Evolutionary conservation across 2,113 vertebrate species (phyloP).

Genomic region (Pangasianodon hypophthalmus): DNA sequence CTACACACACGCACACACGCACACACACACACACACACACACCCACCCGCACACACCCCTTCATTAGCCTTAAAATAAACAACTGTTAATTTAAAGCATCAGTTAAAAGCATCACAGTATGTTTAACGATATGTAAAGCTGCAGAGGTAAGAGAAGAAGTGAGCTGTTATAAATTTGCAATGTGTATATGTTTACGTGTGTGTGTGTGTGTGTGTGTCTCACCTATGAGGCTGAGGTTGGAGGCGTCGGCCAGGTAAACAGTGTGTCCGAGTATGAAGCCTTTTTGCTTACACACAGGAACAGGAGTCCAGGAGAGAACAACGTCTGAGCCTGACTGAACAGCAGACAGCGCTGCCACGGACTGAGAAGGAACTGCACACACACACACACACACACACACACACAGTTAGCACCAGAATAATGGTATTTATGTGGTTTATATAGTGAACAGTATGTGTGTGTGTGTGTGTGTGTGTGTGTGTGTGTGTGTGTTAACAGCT

Average conservation of each 20-base stretch:
- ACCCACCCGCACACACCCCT: neutral
- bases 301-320: conserved; percentile 67
- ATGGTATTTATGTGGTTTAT: neutral
- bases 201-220: conserved; percentile 22
- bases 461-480: neutral
- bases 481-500: no score
- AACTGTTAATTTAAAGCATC: neutral
- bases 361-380: conserved; percentile 62
- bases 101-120: neutral
- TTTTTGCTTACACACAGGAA: conserved; percentile 58
- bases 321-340: conserved; percentile 61
- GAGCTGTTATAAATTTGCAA: neutral
- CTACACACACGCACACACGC: conserved; percentile 53
- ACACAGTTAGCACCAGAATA: neutral
- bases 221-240: conserved; percentile 66
- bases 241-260: conserved; percentile 66
- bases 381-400: conserved; percentile 1
- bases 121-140: neutral
- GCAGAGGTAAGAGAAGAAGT: neutral
- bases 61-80: neutral
- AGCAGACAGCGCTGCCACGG: conserved; percentile 56
- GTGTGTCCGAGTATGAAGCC: conserved; percentile 72
- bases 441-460: neutral
- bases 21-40: conserved; percentile 8
- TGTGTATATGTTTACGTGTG: neutral